These are phyloP conservation scores for Nyctibius bracteatus DNA, from an alignment of 2,113 vertebrate genomes.

Conservation along the genomic window DNA sequence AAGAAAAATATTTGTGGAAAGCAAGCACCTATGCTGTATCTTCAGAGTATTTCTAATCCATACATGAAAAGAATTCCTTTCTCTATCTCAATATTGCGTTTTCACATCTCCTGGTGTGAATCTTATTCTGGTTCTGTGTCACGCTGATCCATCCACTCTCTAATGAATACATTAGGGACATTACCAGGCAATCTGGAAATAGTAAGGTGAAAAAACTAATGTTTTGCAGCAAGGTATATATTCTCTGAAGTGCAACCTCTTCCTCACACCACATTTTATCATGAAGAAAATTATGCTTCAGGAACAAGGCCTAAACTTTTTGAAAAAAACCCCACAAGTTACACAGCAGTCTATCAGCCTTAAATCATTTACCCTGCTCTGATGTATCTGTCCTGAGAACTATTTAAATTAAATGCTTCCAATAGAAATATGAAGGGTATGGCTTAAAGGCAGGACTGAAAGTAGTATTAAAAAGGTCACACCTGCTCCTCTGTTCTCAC, in stretches of 20 bases:
- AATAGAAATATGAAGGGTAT: background rate
- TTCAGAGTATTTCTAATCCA: background rate
- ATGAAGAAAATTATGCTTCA: background rate
- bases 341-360: background rate
- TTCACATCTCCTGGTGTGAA: slow-evolving; percentile 1
- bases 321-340: background rate
- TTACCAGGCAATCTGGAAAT: background rate
- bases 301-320: background rate
- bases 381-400: background rate
- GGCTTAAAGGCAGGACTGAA: background rate
- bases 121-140: background rate
- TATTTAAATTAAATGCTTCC: background rate
- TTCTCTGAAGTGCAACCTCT: background rate
- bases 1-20: background rate
- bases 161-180: slow-evolving; percentile 18
- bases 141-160: background rate
- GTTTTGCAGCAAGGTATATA: background rate
- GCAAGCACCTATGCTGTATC: background rate
- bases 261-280: background rate
- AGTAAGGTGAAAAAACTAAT: background rate
- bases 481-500: background rate
- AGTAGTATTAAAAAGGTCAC: background rate
- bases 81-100: background rate
- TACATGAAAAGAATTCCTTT: background rate
- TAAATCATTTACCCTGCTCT: background rate